A percentile compares a stretch with the other conserved stretches of the same genome.
Evolutionary conservation across 1,140 invertebrate genomes (phyloP).

Genomic region (Copidosoma floridanum): DNA sequence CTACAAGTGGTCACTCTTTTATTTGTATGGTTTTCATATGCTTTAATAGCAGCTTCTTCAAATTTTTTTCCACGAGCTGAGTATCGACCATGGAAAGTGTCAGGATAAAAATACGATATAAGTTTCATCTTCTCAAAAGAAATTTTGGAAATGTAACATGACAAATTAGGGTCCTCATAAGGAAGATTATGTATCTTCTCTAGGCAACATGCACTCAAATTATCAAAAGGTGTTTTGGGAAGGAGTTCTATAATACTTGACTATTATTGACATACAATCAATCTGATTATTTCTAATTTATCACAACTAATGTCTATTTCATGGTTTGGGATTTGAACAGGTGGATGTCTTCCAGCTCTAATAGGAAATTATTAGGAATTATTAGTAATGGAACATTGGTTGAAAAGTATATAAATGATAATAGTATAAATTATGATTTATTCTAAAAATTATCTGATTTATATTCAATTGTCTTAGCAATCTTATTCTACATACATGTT

Average conservation of each 20-base stretch:
- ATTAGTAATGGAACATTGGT: too few relatives aligned
- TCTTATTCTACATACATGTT: too few relatives aligned
- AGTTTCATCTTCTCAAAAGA: conserved; percentile 8
- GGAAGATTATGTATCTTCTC: too few relatives aligned
- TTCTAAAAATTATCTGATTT: too few relatives aligned
- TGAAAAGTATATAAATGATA: too few relatives aligned
- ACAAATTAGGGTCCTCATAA: not conserved
- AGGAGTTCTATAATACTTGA: too few relatives aligned
- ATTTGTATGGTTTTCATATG: not conserved
- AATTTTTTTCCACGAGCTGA: conserved; percentile 12
- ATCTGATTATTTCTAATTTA: not conserved
- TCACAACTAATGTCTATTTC: not conserved
- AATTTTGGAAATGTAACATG: not conserved
- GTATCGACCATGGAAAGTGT: not conserved
- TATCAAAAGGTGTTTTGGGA: too few relatives aligned
- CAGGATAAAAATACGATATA: conserved; percentile 15
- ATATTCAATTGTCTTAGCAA: too few relatives aligned
- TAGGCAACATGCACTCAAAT: too few relatives aligned
- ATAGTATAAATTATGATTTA: too few relatives aligned
- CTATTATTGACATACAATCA: not conserved
- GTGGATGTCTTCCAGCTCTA: too few relatives aligned
- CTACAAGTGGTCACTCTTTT: conserved; percentile 2
- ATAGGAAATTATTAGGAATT: too few relatives aligned
- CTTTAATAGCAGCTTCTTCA: conserved; percentile 6
- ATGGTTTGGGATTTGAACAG: not conserved